Evolutionary conservation across 2,113 vertebrate genomes (phyloP).

Genomic region (Petrocephalus microphthalmus): DNA sequence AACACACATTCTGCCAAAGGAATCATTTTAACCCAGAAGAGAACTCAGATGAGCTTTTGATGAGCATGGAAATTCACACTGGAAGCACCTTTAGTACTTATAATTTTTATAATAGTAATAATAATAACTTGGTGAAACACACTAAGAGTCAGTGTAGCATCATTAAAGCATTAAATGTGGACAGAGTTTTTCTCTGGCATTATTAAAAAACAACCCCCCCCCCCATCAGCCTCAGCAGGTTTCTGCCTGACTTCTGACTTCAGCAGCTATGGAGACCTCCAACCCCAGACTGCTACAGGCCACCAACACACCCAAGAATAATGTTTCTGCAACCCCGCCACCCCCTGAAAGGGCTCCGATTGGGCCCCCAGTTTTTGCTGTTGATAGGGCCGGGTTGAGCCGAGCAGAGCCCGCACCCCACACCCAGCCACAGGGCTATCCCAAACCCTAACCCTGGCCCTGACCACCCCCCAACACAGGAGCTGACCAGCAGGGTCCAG

Average conservation of each 20-base stretch:
- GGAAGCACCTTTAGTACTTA: neutral
- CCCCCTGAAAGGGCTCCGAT: neutral
- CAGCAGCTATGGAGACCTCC: neutral
- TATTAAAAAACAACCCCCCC: neutral
- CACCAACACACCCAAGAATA: neutral
- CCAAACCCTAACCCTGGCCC: too few species aligned
- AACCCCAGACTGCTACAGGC: neutral
- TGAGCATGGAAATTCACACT: neutral
- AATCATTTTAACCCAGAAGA: neutral
- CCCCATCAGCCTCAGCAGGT: neutral
- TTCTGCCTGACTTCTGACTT: neutral
- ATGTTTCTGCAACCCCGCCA: neutral
- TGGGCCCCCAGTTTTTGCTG: neutral
- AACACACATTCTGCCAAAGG: neutral
- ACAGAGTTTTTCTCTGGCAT: neutral
- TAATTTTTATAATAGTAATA: neutral
- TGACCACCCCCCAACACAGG: neutral
- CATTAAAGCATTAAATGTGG: too few species aligned
- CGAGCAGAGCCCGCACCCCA: slow-evolving; percentile 9
- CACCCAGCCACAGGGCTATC: neutral
- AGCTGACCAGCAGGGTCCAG: neutral
- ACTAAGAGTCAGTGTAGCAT: neutral
- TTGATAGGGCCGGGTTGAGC: slow-evolving; percentile 33
- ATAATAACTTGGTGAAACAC: neutral
- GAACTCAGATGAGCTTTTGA: neutral